phyloP scores from a whole-genome alignment of 2,888 invertebrate genomes.

The Pocota personata region DNA sequence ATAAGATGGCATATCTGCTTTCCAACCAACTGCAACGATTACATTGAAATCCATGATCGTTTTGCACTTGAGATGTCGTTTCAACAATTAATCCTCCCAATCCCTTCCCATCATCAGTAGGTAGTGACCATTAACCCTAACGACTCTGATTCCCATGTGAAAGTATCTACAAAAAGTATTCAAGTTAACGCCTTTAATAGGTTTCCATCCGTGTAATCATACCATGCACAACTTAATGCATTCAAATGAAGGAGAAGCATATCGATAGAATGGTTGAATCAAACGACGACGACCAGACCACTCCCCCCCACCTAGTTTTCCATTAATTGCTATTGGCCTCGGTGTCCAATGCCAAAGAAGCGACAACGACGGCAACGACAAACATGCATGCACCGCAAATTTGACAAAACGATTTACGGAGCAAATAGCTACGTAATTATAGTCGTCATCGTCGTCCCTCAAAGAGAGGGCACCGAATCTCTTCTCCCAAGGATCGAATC shows the following conservation, averaged over 20 bases:
- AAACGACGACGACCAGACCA: slow-evolving; percentile 13
- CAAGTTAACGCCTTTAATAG: slow-evolving; percentile 20
- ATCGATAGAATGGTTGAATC: slow-evolving; percentile 41
- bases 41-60: background rate
- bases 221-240: slow-evolving; percentile 48
- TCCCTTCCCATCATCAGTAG: background rate
- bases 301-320: slow-evolving; percentile 27
- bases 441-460: background rate
- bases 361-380: slow-evolving; percentile 9
- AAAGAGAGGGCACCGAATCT: slow-evolving; percentile 36
- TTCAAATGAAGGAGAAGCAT: slow-evolving; percentile 51
- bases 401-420: slow-evolving; percentile 70
- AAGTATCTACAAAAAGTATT: slow-evolving; percentile 2
- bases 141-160: slow-evolving; percentile 37
- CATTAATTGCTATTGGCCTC: slow-evolving; percentile 65
- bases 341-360: slow-evolving; percentile 28
- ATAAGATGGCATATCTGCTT: background rate
- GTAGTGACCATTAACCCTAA: slow-evolving; percentile 7
- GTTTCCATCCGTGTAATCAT: background rate
- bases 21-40: slow-evolving; percentile 14
- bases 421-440: slow-evolving; percentile 70
- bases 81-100: slow-evolving; percentile 46
- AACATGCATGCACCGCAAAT: slow-evolving; percentile 53
- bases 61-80: slow-evolving; percentile 44
- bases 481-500: slow-evolving; percentile 44